A percentile compares a stretch with the other conserved stretches of the same genome.
These are phyloP conservation scores for Temnothorax rugatulus DNA, from an alignment of 2,888 invertebrate genomes.

Conservation along the genomic window DNA sequence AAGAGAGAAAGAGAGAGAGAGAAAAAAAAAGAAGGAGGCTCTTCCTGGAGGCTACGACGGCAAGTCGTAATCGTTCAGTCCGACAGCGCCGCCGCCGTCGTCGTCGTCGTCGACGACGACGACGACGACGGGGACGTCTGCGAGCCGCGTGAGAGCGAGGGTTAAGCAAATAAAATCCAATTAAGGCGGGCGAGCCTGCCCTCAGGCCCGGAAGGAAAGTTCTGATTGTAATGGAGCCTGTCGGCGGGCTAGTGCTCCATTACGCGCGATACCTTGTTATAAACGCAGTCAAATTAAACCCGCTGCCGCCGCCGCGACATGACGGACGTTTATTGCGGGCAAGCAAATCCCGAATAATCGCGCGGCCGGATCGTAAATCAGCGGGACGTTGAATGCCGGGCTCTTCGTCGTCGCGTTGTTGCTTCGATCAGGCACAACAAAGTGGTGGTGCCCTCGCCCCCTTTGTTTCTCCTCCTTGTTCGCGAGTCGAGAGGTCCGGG, in stretches of 20 bases:
- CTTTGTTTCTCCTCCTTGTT: conserved; percentile 17
- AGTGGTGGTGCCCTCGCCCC: conserved; percentile 25
- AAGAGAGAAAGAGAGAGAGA: conserved; percentile 15
- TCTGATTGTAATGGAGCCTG: conserved; percentile 63
- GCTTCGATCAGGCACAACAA: conserved; percentile 45
- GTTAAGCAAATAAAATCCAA: conserved; percentile 79
- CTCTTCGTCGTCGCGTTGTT: conserved; percentile 35
- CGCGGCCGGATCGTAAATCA: conserved; percentile 49
- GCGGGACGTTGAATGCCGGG: conserved; percentile 40
- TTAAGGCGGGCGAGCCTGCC: conserved; percentile 69
- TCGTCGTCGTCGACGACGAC: background rate
- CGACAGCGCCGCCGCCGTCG: background rate
- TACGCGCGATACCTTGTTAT: conserved; percentile 61
- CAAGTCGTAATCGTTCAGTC: conserved; percentile 35
- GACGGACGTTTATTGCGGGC: conserved; percentile 56
- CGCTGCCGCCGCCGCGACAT: conserved; percentile 52
- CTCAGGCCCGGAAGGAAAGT: conserved; percentile 66
- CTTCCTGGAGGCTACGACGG: conserved; percentile 42
- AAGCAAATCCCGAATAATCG: conserved; percentile 53
- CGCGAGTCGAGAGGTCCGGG: background rate
- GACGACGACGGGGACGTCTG: conserved; percentile 22
- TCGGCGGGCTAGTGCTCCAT: conserved; percentile 67
- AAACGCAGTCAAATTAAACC: conserved; percentile 61
- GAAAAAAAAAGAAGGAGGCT: background rate
- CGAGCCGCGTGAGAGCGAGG: conserved; percentile 34